These are phyloP conservation scores for Nephrocerus scutellatus DNA, from an alignment of 2,888 invertebrate genomes.

Conservation along the genomic window DNA sequence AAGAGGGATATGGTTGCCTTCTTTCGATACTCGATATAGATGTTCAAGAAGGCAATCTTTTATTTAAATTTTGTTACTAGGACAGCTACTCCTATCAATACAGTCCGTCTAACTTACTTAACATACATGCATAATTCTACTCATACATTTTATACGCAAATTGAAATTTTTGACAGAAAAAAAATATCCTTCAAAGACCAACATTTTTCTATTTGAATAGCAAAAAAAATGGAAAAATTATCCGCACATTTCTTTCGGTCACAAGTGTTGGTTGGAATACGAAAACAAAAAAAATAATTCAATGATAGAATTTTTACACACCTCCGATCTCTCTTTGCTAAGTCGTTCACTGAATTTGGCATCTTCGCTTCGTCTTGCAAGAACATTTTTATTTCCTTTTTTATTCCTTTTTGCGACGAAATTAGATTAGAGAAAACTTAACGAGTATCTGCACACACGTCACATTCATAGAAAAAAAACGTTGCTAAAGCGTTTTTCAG, in stretches of 20 bases:
- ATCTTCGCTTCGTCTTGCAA: too few species aligned
- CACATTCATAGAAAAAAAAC: not conserved
- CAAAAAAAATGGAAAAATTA: conserved; percentile 4
- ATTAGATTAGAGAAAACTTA: conserved; percentile 29
- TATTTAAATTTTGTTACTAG: conserved; percentile 11
- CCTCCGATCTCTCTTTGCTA: too few species aligned
- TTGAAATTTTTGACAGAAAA: conserved; percentile 5
- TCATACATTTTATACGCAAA: not conserved
- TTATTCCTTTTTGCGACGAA: too few species aligned
- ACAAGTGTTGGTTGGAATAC: conserved; percentile 9
- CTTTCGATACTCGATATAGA: conserved; percentile 20
- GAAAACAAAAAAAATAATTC: conserved; percentile 7
- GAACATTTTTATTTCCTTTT: too few species aligned
- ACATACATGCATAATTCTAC: not conserved
- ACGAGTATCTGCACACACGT: conserved; percentile 14
- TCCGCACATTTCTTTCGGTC: conserved; percentile 12
- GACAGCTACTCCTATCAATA: conserved; percentile 4
- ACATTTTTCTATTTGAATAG: conserved; percentile 9
- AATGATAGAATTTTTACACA: too few species aligned
- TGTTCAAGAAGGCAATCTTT: conserved; percentile 8
- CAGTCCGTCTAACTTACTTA: too few species aligned
- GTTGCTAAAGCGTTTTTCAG: conserved; percentile 31
- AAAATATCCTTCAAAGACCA: conserved; percentile 15
- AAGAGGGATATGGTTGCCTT: conserved; percentile 38
- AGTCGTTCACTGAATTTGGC: too few species aligned